Evolutionary conservation across 2,888 invertebrate species (phyloP), one percentile per base, ranked within the genome.

Genomic region (Leptopilina myrica): DNA sequence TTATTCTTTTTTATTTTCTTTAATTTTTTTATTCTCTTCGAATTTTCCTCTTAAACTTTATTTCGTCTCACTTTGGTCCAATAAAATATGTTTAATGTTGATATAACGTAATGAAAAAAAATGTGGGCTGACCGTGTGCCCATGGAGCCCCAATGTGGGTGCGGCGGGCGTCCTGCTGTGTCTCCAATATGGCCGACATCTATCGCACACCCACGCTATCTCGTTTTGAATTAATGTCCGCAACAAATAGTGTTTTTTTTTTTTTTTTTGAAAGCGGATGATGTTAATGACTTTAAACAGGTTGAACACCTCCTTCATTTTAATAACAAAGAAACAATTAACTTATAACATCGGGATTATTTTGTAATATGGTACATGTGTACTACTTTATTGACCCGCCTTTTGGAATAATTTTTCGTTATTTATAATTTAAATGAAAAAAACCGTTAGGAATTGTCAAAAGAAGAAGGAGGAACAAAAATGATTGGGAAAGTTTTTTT

Each of bases 111-210:
- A 69, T 69, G 26, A 33, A 53, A 69, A 56, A 53, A 75, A 67
- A 78, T 65, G 78, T 78, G 78, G 79, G 78, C 69, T 15, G 78
- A 73, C 49, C 73, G 64, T 64, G 73, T 64, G 75, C 78, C 80
- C 77, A 79, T 7, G 59, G 77, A 78, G 56, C 77, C 53, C 77
- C 76, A 77, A 86, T 85, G 88, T 90, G 89, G 90, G 90, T 88
- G 90, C 90, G 88, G 89, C 88, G 87, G 87, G 84, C 87, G 85
- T 86, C 90, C 90, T 87, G 89, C 88, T 88, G 90, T 77, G 89
- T 86, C 85, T 83, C 83, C 88, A 90, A 87, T 84, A 90, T 89
- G 90, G 90, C 90, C 87, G 89, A 84, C 86, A 77, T 82, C 84
- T 80, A 84, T 84, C 81, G 85, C 86, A 87, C 89, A 88, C 90